A percentile compares a stretch with the other conserved stretches of the same genome.
Evolutionary conservation across 2,797 vertebrate species (phyloP).

Genomic region (Spondyliosoma cantharus): DNA sequence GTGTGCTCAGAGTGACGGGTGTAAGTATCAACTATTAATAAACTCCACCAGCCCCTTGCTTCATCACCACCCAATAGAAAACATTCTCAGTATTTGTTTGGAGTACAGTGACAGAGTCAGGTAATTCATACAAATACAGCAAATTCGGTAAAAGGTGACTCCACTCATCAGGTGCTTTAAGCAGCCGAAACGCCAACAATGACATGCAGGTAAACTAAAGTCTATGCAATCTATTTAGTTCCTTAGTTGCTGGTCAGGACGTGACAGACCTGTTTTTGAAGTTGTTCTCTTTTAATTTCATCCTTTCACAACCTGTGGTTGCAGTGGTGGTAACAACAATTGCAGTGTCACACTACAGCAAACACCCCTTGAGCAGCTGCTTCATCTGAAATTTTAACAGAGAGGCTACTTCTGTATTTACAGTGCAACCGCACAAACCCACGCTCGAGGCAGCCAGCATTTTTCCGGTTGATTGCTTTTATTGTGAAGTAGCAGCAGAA

Average conservation of each 20-base stretch:
- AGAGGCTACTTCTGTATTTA: not conserved
- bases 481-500: not conserved
- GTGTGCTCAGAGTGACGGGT: conserved; percentile 93
- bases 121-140: not conserved
- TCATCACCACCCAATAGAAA: not conserved
- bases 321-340: not conserved
- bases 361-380: not conserved
- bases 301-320: not conserved
- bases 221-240: not conserved
- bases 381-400: not conserved
- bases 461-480: not conserved
- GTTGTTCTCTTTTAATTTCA: not conserved
- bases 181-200: not conserved
- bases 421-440: too few species aligned
- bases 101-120: not conserved
- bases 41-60: not conserved
- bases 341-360: not conserved
- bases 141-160: too few species aligned
- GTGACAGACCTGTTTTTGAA: not conserved
- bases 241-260: too few species aligned
- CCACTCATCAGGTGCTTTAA: not conserved
- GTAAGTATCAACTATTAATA: conserved; percentile 82
- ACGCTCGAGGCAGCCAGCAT: not conserved
- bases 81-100: too few species aligned
- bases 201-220: not conserved